Percentiles rank a stretch among this genome's conserved stretches.
Evolutionary conservation across 1,140 invertebrate genomes (phyloP).

Genomic region (Tetramorium simillimum): DNA sequence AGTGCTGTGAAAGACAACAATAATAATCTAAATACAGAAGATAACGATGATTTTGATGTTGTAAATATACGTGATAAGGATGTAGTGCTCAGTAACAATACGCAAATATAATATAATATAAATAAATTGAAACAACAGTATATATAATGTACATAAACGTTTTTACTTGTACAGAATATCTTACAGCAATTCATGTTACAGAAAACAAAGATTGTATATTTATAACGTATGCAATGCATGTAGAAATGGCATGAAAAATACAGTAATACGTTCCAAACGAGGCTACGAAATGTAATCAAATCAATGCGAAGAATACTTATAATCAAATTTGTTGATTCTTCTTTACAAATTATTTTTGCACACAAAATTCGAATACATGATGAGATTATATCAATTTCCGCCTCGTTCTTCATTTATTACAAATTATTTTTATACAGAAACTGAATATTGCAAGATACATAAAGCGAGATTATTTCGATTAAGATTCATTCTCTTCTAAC

Average conservation of each 20-base stretch:
- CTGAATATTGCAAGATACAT: conserved; percentile 47
- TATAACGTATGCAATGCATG: background rate
- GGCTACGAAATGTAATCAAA: background rate
- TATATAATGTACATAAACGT: conserved; percentile 24
- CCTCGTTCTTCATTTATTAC: conserved; percentile 50
- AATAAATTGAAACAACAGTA: background rate
- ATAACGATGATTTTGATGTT: background rate
- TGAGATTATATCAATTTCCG: background rate
- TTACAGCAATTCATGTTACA: conserved; percentile 20
- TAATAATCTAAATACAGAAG: background rate
- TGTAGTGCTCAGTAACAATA: background rate
- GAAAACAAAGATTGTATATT: background rate
- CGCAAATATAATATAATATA: background rate
- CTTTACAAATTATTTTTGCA: conserved; percentile 5
- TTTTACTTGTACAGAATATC: conserved; percentile 33
- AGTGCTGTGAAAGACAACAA: background rate
- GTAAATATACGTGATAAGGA: background rate
- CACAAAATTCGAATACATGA: background rate
- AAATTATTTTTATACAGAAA: conserved; percentile 62
- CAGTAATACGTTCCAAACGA: background rate
- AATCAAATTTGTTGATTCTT: background rate
- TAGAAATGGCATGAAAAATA: conserved; percentile 12
- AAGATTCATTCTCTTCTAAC: conserved; percentile 15
- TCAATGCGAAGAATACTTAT: conserved; percentile 1
- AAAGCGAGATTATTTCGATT: conserved; percentile 49